Conservation (phyloP, 1,140 invertebrate species). For the Radopholus similis region DNA sequence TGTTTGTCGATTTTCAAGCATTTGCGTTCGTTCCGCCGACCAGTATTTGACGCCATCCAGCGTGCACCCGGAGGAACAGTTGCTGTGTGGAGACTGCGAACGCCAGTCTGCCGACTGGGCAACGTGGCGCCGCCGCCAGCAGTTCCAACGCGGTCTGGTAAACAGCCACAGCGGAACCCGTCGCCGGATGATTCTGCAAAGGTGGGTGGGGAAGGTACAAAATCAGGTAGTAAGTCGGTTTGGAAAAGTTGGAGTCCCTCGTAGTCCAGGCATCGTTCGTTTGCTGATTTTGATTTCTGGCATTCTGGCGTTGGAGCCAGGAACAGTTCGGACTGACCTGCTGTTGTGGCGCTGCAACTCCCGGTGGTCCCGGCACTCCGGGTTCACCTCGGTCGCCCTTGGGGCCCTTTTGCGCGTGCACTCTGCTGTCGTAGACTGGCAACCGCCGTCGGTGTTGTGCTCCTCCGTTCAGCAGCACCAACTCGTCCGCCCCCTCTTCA, state of each 20-base stretch:
- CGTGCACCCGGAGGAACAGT: slow-evolving; percentile 42
- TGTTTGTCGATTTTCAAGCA: not conserved
- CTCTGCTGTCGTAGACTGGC: slow-evolving; percentile 27
- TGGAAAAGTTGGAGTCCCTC: no score
- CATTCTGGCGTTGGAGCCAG: slow-evolving; percentile 5
- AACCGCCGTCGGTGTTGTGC: not conserved
- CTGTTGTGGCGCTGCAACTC: slow-evolving; percentile 19
- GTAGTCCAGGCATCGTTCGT: not conserved
- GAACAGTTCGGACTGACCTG: no score
- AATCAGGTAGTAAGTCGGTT: no score
- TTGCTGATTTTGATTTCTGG: slow-evolving; percentile 6
- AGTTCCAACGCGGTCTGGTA: slow-evolving; percentile 49
- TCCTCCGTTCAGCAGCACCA: slow-evolving; percentile 1
- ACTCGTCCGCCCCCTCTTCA: not conserved
- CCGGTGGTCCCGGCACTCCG: slow-evolving; percentile 18
- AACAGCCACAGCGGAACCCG: slow-evolving; percentile 14
- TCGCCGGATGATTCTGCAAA: not conserved
- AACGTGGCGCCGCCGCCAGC: slow-evolving; percentile 25
- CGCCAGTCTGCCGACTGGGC: slow-evolving; percentile 34
- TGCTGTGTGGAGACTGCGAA: slow-evolving; percentile 51
- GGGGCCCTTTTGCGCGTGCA: slow-evolving; percentile 40
- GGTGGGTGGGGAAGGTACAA: not conserved
- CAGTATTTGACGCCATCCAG: slow-evolving; percentile 46
- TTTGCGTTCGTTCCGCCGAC: not conserved
- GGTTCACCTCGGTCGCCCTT: slow-evolving; percentile 34